Percentiles rank a stretch among this genome's conserved stretches.
Conservation (phyloP, 1,140 invertebrate species). For the Heliothis virescens region DNA sequence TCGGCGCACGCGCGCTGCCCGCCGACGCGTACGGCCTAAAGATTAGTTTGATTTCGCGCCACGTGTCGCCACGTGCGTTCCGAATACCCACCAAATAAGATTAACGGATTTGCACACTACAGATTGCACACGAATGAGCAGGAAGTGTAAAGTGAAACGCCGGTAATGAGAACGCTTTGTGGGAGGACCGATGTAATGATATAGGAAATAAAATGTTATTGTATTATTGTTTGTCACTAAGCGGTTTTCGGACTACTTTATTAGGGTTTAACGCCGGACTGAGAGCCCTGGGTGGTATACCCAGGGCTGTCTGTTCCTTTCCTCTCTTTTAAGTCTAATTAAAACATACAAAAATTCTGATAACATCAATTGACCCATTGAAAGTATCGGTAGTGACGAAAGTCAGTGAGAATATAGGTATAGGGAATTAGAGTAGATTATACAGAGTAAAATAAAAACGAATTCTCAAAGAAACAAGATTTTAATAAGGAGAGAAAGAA, state of each 20-base stretch:
- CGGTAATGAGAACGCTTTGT: slow-evolving; percentile 82
- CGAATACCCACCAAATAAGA: slow-evolving; percentile 83
- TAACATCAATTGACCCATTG: too few species aligned
- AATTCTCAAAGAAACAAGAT: too few species aligned
- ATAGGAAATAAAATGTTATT: slow-evolving; percentile 53
- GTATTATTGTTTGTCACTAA: slow-evolving; percentile 2
- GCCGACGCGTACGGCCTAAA: slow-evolving; percentile 79
- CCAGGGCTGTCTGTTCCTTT: too few species aligned
- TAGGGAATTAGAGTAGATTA: too few species aligned
- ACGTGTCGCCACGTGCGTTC: slow-evolving; percentile 82
- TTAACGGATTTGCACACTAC: slow-evolving; percentile 86
- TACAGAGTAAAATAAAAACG: too few species aligned
- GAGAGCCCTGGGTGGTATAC: too few species aligned
- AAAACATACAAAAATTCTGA: not conserved
- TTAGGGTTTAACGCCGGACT: not conserved
- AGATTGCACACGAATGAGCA: slow-evolving; percentile 85
- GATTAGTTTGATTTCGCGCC: slow-evolving; percentile 83
- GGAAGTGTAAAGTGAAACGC: slow-evolving; percentile 85
- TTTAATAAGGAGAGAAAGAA: not conserved
- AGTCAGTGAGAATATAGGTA: too few species aligned
- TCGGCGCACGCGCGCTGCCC: slow-evolving; percentile 79
- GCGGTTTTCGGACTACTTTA: slow-evolving; percentile 4
- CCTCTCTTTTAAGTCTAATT: not conserved
- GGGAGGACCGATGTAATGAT: slow-evolving; percentile 65
- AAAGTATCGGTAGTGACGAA: too few species aligned